A percentile compares a stretch with the other conserved stretches of the same genome.
Evolutionary conservation across 2,888 invertebrate species (phyloP).

Genomic region (Agrotis ipsilon): DNA sequence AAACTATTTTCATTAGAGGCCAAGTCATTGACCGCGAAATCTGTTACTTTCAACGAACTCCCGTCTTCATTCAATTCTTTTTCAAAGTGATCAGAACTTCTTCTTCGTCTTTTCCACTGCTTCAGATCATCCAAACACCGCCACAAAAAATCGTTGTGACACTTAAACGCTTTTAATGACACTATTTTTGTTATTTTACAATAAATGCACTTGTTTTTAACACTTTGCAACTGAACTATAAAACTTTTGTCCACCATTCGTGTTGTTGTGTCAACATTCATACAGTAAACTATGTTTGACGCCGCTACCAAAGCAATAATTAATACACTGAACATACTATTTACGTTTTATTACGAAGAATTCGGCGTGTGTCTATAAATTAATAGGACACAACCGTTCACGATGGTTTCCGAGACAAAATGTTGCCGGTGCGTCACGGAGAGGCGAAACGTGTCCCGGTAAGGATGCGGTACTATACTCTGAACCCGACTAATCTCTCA

Average conservation of each 20-base stretch:
- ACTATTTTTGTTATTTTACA: conserved; percentile 51
- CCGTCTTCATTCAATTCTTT: conserved; percentile 45
- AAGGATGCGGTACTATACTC: conserved; percentile 70
- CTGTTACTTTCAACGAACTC: conserved; percentile 46
- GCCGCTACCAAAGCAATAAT: conserved; percentile 75
- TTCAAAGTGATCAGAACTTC: conserved; percentile 65
- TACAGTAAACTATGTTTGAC: conserved; percentile 74
- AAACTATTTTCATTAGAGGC: conserved; percentile 49
- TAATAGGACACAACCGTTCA: conserved; percentile 79
- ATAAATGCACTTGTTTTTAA: conserved; percentile 64
- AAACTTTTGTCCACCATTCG: conserved; percentile 61
- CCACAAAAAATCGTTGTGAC: conserved; percentile 77
- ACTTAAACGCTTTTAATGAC: conserved; percentile 72
- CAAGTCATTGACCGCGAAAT: conserved; percentile 54
- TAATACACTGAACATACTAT: conserved; percentile 74
- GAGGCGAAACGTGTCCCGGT: conserved; percentile 56
- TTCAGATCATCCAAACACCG: conserved; percentile 77
- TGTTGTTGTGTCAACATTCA: conserved; percentile 70
- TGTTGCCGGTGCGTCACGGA: conserved; percentile 70
- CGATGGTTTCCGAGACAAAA: conserved; percentile 79
- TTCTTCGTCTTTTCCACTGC: conserved; percentile 85
- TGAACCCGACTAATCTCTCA: conserved; percentile 48
- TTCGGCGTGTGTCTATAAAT: conserved; percentile 62
- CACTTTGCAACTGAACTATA: conserved; percentile 65
- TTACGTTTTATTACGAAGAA: conserved; percentile 53